A percentile compares a stretch with the other conserved stretches of the same genome.
phyloP scores from a whole-genome alignment of 2,797 vertebrate species.

The Sphenodon punctatus region DNA sequence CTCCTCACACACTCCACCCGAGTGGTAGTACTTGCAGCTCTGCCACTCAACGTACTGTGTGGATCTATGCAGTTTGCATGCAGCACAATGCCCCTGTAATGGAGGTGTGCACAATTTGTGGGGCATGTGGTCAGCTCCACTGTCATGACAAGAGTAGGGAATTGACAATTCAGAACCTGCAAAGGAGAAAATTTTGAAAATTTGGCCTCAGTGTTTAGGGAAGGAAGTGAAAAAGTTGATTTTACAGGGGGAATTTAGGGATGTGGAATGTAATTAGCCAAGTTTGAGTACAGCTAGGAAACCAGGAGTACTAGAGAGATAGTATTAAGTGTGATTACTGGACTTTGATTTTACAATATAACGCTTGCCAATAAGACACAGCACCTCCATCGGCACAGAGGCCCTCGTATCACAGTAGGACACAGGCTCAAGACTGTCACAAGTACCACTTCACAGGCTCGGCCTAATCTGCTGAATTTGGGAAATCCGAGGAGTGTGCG shows the following conservation, averaged over 20 bases:
- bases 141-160: too few species aligned
- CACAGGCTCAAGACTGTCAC: not conserved
- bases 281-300: not conserved
- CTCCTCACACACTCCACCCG: too few species aligned
- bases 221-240: not conserved
- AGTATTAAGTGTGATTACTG: not conserved
- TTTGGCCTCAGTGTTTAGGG: not conserved
- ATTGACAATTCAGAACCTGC: too few species aligned
- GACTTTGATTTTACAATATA: not conserved
- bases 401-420: not conserved
- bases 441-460: not conserved
- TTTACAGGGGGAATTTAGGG: not conserved
- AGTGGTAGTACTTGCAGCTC: too few species aligned
- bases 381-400: not conserved
- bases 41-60: too few species aligned
- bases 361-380: not conserved
- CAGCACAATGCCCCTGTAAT: too few species aligned
- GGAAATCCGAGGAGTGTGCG: not conserved
- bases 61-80: too few species aligned
- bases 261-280: not conserved
- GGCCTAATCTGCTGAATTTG: not conserved
- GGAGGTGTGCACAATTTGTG: too few species aligned
- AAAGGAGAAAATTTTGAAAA: too few species aligned
- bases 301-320: not conserved
- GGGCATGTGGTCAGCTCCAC: too few species aligned